Evolutionary conservation across 2,797 vertebrate genomes (phyloP).

Genomic region (Columba guinea): DNA sequence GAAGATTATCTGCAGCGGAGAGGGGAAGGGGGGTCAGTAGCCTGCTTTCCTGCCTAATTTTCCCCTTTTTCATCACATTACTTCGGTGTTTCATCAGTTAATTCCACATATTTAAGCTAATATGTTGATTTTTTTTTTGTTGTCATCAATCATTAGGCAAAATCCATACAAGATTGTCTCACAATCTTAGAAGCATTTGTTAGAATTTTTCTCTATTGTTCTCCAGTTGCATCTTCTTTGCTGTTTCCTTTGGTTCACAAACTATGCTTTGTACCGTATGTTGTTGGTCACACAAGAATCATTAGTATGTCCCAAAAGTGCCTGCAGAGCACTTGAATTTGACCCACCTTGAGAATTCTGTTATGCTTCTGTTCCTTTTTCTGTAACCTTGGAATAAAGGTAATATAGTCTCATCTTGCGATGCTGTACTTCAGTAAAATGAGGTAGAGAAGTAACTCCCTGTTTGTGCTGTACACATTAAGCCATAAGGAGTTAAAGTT

Average conservation of each 20-base stretch:
- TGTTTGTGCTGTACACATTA: fast-evolving
- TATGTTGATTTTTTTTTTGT: background rate
- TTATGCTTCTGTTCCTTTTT: background rate
- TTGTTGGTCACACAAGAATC: background rate
- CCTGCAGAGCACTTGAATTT: background rate
- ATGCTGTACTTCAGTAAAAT: background rate
- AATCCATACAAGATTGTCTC: background rate
- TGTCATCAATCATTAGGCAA: background rate
- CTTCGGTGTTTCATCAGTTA: background rate
- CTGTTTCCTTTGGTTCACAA: background rate
- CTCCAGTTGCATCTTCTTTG: background rate
- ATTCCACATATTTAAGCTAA: background rate
- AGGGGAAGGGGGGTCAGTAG: fast-evolving
- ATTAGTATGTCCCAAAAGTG: background rate
- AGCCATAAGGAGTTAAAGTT: background rate
- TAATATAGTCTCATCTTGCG: background rate
- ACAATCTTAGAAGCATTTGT: background rate
- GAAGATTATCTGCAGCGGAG: background rate
- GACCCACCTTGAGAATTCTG: background rate
- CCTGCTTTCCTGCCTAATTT: background rate
- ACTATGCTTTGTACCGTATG: background rate
- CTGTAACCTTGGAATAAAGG: background rate
- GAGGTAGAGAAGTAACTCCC: background rate
- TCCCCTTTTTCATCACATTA: background rate
- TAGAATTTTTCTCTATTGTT: background rate